Evolutionary conservation across 1,140 invertebrate species (phyloP), one percentile per base, ranked within the genome.

Genomic region (Lordiphosa mommai): DNA sequence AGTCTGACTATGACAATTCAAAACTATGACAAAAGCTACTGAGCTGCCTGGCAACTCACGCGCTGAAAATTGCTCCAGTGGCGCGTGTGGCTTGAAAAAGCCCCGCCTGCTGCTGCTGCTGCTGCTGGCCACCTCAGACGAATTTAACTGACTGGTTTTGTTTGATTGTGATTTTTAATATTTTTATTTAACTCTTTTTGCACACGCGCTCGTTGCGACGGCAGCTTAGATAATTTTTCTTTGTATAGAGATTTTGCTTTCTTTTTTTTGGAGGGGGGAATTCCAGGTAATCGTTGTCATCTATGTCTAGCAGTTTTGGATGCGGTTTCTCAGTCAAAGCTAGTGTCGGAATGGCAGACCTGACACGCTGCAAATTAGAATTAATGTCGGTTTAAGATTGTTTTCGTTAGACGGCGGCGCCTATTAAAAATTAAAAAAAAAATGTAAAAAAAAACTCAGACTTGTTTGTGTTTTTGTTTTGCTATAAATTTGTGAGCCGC

Each of bases 31-130:
- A n/a, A 32, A 49, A 37, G 4, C 17, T 10, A 52, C 56, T 32
- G 47, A 34, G 61, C 56, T 61, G 58, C 32, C 27, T 10, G 20
- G 14, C 38, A 13, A 48, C 65, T 68, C 60, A 68, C 65, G 60
- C 59, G 76, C 74, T 72, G 70, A 33, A 69, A 70, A 61, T 72
- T 70, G 66, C 61, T 70, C 30, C 37, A 36, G 40, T 69, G 53
- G 76, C 74, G 76, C 76, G 76, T 74, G 70, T 82, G 65, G 60
- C 65, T 80, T 61, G 16, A 46, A 55, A 65, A 56, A 60, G 61
- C 55, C 44, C 49, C 44, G 60, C 60, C 52, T 38, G 40, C 50
- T 30, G 30, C 17, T 30, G 23, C 40, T 23, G 34, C 29, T n/a
- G n/a, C 40, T 12, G 48, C 20, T 27, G 32, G 23, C 37, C 14